These are phyloP conservation scores for Bovichtus variegatus DNA, from an alignment of 2,797 vertebrate genomes.

Conservation along the genomic window DNA sequence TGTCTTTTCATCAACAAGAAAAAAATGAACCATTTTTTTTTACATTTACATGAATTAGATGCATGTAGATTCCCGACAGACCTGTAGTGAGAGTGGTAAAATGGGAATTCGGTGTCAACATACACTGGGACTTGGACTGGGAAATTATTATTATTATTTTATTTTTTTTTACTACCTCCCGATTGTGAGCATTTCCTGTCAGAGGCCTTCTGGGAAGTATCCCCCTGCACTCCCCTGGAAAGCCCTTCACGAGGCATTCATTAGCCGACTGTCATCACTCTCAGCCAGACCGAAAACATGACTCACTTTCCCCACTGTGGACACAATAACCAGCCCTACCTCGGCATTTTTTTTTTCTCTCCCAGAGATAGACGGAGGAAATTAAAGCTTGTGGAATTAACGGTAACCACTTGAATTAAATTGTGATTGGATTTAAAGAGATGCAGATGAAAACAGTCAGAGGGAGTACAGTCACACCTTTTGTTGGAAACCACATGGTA, in stretches of 20 bases:
- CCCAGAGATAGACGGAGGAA: slow-evolving; percentile 1
- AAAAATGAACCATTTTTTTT: no score
- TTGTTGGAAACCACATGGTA: not conserved
- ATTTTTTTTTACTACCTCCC: no score
- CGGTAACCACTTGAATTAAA: not conserved
- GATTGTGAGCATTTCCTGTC: not conserved
- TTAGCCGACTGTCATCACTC: slow-evolving; percentile 40
- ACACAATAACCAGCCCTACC: slow-evolving; percentile 37
- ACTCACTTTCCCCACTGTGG: slow-evolving; percentile 66
- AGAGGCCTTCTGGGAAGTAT: slow-evolving; percentile 33
- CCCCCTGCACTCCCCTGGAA: slow-evolving; percentile 3
- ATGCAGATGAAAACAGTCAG: not conserved
- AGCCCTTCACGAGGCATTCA: slow-evolving; percentile 45
- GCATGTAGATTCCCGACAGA: no score
- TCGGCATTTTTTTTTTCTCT: no score
- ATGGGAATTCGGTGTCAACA: no score
- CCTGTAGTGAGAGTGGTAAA: no score
- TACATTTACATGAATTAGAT: no score
- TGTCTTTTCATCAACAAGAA: no score
- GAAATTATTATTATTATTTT: no score
- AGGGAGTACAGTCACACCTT: not conserved
- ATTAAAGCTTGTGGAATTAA: slow-evolving; percentile 17
- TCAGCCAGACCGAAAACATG: slow-evolving; percentile 55
- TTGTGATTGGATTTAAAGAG: slow-evolving; percentile 5
- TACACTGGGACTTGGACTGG: no score